Evolutionary conservation across 1,140 invertebrate species (phyloP).

Genomic region (Drosophila arawakana): DNA sequence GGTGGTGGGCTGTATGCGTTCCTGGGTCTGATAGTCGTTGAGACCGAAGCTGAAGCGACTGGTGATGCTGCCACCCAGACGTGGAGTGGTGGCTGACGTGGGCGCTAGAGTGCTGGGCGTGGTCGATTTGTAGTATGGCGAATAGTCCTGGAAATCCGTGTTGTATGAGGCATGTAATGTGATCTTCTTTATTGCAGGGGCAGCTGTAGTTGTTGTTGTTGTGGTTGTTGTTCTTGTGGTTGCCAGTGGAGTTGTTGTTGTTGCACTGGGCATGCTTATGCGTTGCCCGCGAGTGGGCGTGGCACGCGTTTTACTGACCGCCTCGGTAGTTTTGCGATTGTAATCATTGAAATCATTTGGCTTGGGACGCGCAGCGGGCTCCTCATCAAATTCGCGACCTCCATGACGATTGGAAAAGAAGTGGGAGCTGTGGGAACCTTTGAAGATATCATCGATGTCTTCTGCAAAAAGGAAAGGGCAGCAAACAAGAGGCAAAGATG

Average conservation of each 20-base stretch:
- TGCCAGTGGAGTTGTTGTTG: slow-evolving; percentile 9
- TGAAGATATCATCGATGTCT: slow-evolving; percentile 85
- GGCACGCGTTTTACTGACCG: slow-evolving; percentile 48
- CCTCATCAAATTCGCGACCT: slow-evolving; percentile 85
- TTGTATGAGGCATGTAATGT: slow-evolving; percentile 70
- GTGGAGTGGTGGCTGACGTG: slow-evolving; percentile 51
- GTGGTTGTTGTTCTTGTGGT: slow-evolving; percentile 25
- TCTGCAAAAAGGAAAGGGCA: slow-evolving; percentile 58
- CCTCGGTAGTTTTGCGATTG: slow-evolving; percentile 70
- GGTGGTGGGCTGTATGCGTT: slow-evolving; percentile 78
- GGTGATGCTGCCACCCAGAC: slow-evolving; percentile 58
- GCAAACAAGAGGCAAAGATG: neutral
- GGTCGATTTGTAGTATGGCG: slow-evolving; percentile 51
- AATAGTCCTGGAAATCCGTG: slow-evolving; percentile 63
- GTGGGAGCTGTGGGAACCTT: slow-evolving; percentile 87
- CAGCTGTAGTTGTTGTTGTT: slow-evolving; percentile 42
- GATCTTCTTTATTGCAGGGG: slow-evolving; percentile 62
- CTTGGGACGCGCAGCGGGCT: slow-evolving; percentile 51
- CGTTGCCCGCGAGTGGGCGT: slow-evolving; percentile 61
- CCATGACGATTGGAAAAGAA: slow-evolving; percentile 88
- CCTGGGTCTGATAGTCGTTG: slow-evolving; percentile 76
- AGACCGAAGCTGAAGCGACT: slow-evolving; percentile 70
- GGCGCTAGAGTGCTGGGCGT: slow-evolving; percentile 39
- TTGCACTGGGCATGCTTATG: slow-evolving; percentile 1
- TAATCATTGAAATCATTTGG: slow-evolving; percentile 73